phyloP scores from a whole-genome alignment of 2,113 vertebrate genomes.

The Heterotilapia buettikoferi region DNA sequence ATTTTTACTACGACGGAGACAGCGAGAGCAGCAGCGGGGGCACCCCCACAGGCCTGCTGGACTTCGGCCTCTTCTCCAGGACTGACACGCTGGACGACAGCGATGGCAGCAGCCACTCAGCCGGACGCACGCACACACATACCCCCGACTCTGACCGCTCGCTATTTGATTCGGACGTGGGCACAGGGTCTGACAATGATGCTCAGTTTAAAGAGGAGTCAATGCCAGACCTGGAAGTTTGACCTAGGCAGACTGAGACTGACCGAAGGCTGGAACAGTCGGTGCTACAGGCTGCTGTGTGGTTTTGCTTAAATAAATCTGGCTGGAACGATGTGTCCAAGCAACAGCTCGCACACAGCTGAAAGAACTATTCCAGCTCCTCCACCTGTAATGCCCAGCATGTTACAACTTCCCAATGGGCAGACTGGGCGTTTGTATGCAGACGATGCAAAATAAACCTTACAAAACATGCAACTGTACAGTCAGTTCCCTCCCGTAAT shows the following conservation, averaged over 20 bases:
- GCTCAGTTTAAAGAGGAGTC: constrained; percentile 77
- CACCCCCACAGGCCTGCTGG: constrained; percentile 60
- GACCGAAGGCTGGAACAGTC: not conserved
- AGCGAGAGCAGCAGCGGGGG: constrained; percentile 75
- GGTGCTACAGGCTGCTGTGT: not conserved
- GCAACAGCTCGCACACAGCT: not conserved
- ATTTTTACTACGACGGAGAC: constrained; percentile 84
- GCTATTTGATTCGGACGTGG: constrained; percentile 91
- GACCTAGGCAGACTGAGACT: not conserved
- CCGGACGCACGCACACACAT: constrained; percentile 54
- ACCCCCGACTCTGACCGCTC: constrained; percentile 86
- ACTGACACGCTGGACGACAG: constrained; percentile 92
- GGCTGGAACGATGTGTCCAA: not conserved
- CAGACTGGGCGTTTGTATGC: constrained; percentile 32
- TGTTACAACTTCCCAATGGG: constrained; percentile 5
- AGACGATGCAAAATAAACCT: constrained; percentile 24
- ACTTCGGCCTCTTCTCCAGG: constrained; percentile 90
- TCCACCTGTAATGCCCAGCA: not conserved
- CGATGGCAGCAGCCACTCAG: constrained; percentile 74
- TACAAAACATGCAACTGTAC: constrained; percentile 16
- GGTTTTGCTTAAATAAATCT: not conserved
- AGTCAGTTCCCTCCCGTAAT: constrained; percentile 6
- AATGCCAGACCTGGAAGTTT: constrained; percentile 56
- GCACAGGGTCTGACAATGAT: constrained; percentile 86
- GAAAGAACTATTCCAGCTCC: not conserved